These are phyloP conservation scores for Gnathonemus longibarbis DNA, from an alignment of 2,113 vertebrate species.

Conservation along the genomic window DNA sequence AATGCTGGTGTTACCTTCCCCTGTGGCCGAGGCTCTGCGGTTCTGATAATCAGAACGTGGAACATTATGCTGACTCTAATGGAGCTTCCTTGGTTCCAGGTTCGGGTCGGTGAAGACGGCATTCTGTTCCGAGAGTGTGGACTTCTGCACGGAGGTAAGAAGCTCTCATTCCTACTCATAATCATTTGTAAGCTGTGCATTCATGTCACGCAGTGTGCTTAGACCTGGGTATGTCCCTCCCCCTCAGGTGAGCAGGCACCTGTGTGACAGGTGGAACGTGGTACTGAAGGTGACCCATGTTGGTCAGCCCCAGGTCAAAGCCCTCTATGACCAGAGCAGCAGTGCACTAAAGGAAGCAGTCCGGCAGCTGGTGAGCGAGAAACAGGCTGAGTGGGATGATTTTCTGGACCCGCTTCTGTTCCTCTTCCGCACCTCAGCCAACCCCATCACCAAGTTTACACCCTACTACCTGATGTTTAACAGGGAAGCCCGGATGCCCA, in stretches of 20 bases:
- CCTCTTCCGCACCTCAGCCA: conserved; percentile 68
- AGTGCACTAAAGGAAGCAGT: conserved; percentile 66
- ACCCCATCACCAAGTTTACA: conserved; percentile 68
- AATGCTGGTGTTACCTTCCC: background rate
- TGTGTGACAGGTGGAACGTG: conserved; percentile 69
- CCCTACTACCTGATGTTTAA: conserved; percentile 81
- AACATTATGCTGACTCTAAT: background rate
- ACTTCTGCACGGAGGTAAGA: conserved; percentile 80
- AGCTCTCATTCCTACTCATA: background rate
- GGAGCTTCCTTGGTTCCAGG: conserved; percentile 45
- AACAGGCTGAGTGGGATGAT: conserved; percentile 70
- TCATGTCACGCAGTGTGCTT: background rate
- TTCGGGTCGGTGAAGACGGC: conserved; percentile 75
- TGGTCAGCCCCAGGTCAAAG: conserved; percentile 48
- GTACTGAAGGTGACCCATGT: conserved; percentile 60
- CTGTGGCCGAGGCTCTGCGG: background rate
- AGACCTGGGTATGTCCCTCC: background rate
- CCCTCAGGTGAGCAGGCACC: conserved; percentile 55
- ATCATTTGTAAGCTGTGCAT: background rate
- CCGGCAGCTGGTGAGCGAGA: conserved; percentile 62
- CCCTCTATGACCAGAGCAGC: conserved; percentile 53
- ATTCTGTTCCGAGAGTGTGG: conserved; percentile 59
- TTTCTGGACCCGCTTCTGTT: conserved; percentile 72
- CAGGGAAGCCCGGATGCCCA: conserved; percentile 61
- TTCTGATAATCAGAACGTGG: background rate